Percentiles rank a stretch among this genome's conserved stretches.
phyloP scores from a whole-genome alignment of 2,113 vertebrate species.

The Pelvicachromis taeniatus region DNA sequence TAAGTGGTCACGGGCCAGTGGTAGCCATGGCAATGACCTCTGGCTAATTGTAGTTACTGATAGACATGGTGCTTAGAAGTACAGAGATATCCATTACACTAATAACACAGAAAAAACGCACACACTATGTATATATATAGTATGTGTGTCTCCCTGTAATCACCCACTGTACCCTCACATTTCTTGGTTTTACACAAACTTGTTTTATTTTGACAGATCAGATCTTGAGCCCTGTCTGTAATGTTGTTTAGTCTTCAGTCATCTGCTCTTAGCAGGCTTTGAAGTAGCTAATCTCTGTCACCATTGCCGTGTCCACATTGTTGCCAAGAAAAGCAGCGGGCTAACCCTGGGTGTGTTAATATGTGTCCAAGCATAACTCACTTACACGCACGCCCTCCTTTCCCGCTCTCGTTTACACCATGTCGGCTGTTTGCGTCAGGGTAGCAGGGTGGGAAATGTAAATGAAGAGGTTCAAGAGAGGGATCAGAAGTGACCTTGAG shows the following conservation, averaged over 20 bases:
- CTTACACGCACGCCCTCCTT: not conserved
- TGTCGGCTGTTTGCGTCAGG: not conserved
- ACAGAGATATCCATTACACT: conserved; percentile 48
- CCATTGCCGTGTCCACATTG: conserved; percentile 35
- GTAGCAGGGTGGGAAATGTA: conserved; percentile 3
- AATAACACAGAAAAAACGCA: conserved; percentile 16
- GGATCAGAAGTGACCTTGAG: not conserved
- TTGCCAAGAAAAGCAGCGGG: conserved; percentile 57
- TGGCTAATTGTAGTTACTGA: conserved; percentile 61
- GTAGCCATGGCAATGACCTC: conserved; percentile 56
- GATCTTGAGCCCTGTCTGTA: conserved; percentile 27
- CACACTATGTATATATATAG: not conserved
- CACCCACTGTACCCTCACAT: not conserved
- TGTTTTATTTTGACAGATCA: conserved; percentile 46
- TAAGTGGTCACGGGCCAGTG: conserved; percentile 41
- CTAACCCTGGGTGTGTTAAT: conserved; percentile 28
- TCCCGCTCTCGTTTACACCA: conserved; percentile 11
- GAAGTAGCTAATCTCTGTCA: conserved; percentile 57
- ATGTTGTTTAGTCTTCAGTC: conserved; percentile 34
- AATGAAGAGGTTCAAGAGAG: not conserved
- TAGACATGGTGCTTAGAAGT: conserved; percentile 51
- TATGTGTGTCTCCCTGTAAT: not conserved
- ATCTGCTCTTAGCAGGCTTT: conserved; percentile 32
- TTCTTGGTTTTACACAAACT: not conserved
- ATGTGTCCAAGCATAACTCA: conserved; percentile 31